These are phyloP conservation scores for Rhynchonycteris naso DNA, from an alignment of 2,797 vertebrate genomes.

Conservation along the genomic window DNA sequence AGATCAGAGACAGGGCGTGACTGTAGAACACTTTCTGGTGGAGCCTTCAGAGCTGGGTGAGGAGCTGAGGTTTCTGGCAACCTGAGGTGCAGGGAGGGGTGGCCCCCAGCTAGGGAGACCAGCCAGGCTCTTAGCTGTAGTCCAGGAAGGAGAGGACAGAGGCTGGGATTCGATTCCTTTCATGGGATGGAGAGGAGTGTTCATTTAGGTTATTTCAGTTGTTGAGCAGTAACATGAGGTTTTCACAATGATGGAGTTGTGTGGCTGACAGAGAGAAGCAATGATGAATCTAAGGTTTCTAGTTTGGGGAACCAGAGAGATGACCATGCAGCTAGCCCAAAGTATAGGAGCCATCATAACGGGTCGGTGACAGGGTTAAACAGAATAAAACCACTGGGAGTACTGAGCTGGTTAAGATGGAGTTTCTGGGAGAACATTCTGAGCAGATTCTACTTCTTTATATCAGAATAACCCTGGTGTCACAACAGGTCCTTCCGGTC, in stretches of 20 bases:
- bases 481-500: neutral
- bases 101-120: neutral
- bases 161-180: neutral
- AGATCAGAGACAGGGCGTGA: neutral
- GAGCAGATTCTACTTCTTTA: neutral
- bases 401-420: neutral
- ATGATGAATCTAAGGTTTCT: neutral
- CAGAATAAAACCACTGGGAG: neutral
- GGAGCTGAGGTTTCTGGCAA: neutral
- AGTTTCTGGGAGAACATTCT: neutral
- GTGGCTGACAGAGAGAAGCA: neutral
- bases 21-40: neutral
- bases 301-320: neutral
- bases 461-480: neutral
- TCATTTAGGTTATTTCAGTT: neutral
- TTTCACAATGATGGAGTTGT: neutral
- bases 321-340: neutral
- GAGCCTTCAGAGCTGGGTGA: neutral
- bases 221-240: neutral
- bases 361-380: too few species aligned
- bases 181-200: neutral
- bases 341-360: neutral
- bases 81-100: neutral
- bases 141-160: neutral
- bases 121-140: neutral